These are phyloP conservation scores for Lamellibrachia columna DNA, from an alignment of 2,888 invertebrate genomes.

Conservation along the genomic window DNA sequence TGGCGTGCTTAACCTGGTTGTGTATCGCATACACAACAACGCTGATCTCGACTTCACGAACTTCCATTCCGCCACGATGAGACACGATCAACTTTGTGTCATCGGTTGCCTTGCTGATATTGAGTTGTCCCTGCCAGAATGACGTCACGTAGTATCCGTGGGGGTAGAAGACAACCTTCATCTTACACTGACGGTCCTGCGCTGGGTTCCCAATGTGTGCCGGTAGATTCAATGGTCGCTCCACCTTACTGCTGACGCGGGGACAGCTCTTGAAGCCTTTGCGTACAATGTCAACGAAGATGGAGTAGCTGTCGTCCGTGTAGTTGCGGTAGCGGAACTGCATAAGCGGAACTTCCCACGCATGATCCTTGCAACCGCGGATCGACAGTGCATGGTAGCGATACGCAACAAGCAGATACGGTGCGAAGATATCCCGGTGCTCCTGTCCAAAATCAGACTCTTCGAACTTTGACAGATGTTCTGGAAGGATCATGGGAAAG, in stretches of 20 bases:
- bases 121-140: conserved; percentile 43
- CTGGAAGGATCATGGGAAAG: conserved; percentile 95
- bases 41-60: conserved; percentile 38
- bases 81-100: conserved; percentile 40
- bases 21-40: conserved; percentile 39
- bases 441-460: conserved; percentile 72
- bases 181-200: conserved; percentile 41
- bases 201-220: conserved; percentile 38
- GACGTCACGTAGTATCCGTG: conserved; percentile 43
- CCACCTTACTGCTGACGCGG: conserved; percentile 42
- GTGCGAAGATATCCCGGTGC: conserved; percentile 50
- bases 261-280: conserved; percentile 41
- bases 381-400: conserved; percentile 66
- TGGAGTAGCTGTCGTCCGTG: conserved; percentile 55
- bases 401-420: conserved; percentile 64
- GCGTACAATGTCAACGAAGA: conserved; percentile 40
- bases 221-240: conserved; percentile 40
- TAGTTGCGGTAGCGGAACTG: conserved; percentile 65
- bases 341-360: conserved; percentile 35
- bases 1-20: conserved; percentile 37
- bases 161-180: conserved; percentile 42
- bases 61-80: conserved; percentile 41
- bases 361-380: conserved; percentile 29
- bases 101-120: conserved; percentile 42
- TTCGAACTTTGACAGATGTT: conserved; percentile 82